Evolutionary conservation across 2,113 vertebrate species (phyloP).

Genomic region (Cyprinodon variegatus): DNA sequence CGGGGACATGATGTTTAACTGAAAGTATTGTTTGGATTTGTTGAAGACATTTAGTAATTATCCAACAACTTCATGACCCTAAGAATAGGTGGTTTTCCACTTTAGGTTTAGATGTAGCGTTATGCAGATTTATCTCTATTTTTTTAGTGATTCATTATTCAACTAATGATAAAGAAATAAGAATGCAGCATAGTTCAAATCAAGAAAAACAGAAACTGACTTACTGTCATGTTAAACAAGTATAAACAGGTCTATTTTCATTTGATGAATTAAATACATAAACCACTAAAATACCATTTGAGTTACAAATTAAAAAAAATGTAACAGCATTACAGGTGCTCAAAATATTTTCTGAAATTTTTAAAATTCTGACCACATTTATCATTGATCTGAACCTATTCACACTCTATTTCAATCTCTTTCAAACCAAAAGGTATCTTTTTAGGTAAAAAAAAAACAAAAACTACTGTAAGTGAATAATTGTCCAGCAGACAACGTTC

Average conservation of each 20-base stretch:
- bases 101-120: constrained; percentile 13
- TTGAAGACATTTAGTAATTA: constrained; percentile 23
- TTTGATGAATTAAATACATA: not conserved
- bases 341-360: constrained; percentile 6
- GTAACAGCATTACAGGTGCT: not conserved
- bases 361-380: constrained; percentile 6
- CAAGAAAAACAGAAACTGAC: not conserved
- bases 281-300: not conserved
- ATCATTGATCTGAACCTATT: not conserved
- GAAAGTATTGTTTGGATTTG: constrained; percentile 28
- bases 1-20: not conserved
- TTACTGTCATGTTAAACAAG: not conserved
- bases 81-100: constrained; percentile 6
- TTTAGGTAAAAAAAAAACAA: constrained; percentile 6
- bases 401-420: not conserved
- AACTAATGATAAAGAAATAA: too few species aligned
- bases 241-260: not conserved
- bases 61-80: not conserved
- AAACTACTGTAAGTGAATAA: constrained; percentile 49
- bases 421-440: not conserved
- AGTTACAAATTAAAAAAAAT: not conserved
- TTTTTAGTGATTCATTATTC: not conserved
- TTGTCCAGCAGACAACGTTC: constrained; percentile 46
- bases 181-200: not conserved
- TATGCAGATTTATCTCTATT: not conserved